These are phyloP conservation scores for Terrapene triunguis DNA, from an alignment of 2,113 vertebrate genomes.

Conservation along the genomic window DNA sequence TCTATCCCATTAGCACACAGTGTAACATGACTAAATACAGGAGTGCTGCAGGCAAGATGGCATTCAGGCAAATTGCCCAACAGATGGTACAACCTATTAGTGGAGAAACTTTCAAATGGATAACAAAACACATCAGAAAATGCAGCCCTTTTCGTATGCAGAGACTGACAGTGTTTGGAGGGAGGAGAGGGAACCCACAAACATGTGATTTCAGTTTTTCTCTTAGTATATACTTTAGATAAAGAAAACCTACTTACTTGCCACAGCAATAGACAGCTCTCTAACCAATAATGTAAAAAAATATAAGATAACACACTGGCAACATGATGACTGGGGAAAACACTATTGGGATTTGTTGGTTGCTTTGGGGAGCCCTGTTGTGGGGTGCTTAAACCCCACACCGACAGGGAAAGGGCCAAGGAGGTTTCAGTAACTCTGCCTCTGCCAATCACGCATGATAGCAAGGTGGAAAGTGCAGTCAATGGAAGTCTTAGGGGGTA, in stretches of 20 bases:
- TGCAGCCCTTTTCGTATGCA: background rate
- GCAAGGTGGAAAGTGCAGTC: background rate
- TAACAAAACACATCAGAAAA: slow-evolving; percentile 28
- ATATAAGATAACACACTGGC: background rate
- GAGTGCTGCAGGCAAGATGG: slow-evolving; percentile 31
- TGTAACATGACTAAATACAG: slow-evolving; percentile 28
- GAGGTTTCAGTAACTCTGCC: background rate
- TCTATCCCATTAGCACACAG: slow-evolving; percentile 1
- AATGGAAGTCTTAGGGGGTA: background rate
- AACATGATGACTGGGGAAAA: background rate
- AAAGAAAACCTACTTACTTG: background rate
- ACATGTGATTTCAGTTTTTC: background rate
- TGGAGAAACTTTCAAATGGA: slow-evolving; percentile 40
- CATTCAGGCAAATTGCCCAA: slow-evolving; percentile 53
- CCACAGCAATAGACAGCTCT: background rate
- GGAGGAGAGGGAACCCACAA: background rate
- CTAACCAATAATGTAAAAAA: background rate
- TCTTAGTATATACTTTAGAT: background rate
- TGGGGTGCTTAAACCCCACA: background rate
- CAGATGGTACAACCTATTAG: slow-evolving; percentile 63
- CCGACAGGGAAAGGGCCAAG: background rate
- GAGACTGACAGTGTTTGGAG: background rate
- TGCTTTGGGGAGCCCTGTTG: background rate
- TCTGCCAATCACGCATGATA: background rate
- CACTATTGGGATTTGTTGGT: background rate